These are phyloP conservation scores for Grantiella picta DNA, from an alignment of 2,113 vertebrate genomes.

Conservation along the genomic window DNA sequence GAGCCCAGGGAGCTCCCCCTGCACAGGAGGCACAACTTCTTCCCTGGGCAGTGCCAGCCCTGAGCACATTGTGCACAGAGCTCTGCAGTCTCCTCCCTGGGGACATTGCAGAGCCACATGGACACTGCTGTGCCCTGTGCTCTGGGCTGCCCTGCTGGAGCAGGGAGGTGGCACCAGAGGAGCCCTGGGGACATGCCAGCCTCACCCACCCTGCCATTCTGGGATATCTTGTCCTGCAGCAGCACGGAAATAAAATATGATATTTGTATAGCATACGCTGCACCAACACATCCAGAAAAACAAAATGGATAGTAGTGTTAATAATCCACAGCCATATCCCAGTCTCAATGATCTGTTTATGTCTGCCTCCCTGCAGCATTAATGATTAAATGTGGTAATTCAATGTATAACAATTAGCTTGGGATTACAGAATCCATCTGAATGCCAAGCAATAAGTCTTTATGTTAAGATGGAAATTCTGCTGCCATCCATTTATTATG, in stretches of 20 bases:
- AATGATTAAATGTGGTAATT: conserved; percentile 53
- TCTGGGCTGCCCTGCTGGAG: background rate
- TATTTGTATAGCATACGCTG: background rate
- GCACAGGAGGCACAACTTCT: too few relatives aligned
- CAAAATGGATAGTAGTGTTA: background rate
- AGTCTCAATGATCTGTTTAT: conserved; percentile 39
- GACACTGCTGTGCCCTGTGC: background rate
- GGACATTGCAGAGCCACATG: too few relatives aligned
- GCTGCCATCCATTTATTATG: conserved; percentile 20
- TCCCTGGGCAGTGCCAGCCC: too few relatives aligned
- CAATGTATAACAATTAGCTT: conserved; percentile 44
- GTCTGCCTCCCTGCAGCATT: conserved; percentile 26
- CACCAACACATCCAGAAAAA: background rate
- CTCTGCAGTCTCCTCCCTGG: too few relatives aligned
- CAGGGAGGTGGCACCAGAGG: background rate
- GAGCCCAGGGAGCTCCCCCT: too few relatives aligned
- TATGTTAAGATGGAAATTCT: conserved; percentile 25
- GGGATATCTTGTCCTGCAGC: background rate
- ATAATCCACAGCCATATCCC: background rate
- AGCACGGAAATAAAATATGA: background rate
- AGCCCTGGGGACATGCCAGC: background rate
- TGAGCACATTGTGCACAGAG: too few relatives aligned
- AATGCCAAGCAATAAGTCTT: conserved; percentile 38
- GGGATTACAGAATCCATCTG: conserved; percentile 42
- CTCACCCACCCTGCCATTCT: rapidly evolving